Percentiles rank a stretch among this genome's conserved stretches.
Conservation (phyloP, 1,140 invertebrate species). For the Diabrotica virgifera region DNA sequence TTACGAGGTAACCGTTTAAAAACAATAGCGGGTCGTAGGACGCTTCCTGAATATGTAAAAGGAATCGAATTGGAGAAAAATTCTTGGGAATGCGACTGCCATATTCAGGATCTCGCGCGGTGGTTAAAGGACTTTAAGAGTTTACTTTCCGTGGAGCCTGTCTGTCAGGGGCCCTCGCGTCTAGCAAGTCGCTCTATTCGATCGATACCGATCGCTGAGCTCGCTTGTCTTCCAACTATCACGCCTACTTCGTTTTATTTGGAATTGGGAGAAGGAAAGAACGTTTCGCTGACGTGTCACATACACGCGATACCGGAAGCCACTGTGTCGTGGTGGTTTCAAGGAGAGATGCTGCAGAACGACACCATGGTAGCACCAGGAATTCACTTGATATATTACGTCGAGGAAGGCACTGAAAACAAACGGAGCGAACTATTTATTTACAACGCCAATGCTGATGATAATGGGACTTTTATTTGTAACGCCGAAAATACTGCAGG, state of each 20-base stretch:
- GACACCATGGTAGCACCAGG: conserved; percentile 62
- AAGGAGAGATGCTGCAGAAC: conserved; percentile 71
- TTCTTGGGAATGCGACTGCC: conserved; percentile 86
- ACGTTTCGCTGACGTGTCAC: conserved; percentile 74
- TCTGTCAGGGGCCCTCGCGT: conserved; percentile 68
- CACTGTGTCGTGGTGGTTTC: conserved; percentile 76
- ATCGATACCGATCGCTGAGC: conserved; percentile 64
- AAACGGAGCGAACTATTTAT: conserved; percentile 74
- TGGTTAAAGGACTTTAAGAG: conserved; percentile 76
- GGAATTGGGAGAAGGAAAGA: conserved; percentile 74
- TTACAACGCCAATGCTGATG: conserved; percentile 67
- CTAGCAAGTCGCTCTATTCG: conserved; percentile 67
- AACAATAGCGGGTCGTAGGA: conserved; percentile 63
- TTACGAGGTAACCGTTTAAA: conserved; percentile 77
- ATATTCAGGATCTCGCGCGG: conserved; percentile 67
- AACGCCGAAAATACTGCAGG: conserved; percentile 80
- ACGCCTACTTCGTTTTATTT: conserved; percentile 67
- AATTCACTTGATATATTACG: conserved; percentile 63
- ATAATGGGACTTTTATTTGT: conserved; percentile 80
- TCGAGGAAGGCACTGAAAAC: conserved; percentile 65
- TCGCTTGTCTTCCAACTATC: conserved; percentile 80
- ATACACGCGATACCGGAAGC: conserved; percentile 76
- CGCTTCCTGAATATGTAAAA: conserved; percentile 69
- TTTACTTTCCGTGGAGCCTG: conserved; percentile 67
- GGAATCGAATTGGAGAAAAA: conserved; percentile 81